phyloP scores from a whole-genome alignment of 2,797 vertebrate genomes.

The Thaleichthys pacificus region DNA sequence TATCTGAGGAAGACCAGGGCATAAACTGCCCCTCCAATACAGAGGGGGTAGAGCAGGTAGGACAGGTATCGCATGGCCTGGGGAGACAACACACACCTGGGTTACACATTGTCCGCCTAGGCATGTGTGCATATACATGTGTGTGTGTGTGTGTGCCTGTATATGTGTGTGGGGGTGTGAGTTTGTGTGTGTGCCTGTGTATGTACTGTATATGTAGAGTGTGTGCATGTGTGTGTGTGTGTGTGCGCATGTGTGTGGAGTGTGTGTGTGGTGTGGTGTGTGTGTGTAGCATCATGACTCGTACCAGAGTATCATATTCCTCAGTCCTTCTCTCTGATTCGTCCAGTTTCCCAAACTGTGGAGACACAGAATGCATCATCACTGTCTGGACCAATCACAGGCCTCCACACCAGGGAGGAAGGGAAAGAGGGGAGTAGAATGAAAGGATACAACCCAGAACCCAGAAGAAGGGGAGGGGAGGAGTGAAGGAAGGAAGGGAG shows the following conservation, averaged over 20 bases:
- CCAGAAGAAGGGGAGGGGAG: background rate
- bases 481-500: background rate
- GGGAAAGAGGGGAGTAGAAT: conserved; percentile 18
- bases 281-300: background rate
- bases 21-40: conserved; percentile 89
- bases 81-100: conserved; percentile 9
- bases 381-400: background rate
- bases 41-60: conserved; percentile 92
- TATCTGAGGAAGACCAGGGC: conserved; percentile 92
- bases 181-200: background rate
- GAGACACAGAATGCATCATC: conserved; percentile 20
- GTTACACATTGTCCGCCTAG: background rate
- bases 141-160: background rate
- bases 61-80: conserved; percentile 98
- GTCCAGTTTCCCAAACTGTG: conserved; percentile 87
- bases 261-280: background rate
- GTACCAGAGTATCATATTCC: conserved; percentile 93
- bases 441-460: too few relatives aligned
- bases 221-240: background rate
- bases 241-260: background rate
- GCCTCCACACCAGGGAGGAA: conserved; percentile 1
- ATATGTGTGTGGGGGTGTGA: background rate
- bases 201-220: background rate
- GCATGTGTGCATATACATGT: background rate
- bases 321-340: conserved; percentile 93